phyloP scores from a whole-genome alignment of 2,888 invertebrate genomes.

The Aspidiotus rigidus region DNA sequence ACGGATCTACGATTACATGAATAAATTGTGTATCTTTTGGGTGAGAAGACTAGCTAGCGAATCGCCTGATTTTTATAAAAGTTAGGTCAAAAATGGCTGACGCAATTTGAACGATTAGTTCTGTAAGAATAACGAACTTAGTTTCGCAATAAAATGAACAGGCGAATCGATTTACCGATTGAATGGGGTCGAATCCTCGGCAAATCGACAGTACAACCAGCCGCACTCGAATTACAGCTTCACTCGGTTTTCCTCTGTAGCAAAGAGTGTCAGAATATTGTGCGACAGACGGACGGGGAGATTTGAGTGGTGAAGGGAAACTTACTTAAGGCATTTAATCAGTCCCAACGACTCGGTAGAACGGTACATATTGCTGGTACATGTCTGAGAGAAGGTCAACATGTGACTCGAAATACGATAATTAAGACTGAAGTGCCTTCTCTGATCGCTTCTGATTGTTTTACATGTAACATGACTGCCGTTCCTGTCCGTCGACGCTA shows the following conservation, averaged over 20 bases:
- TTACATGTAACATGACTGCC: slow-evolving; percentile 49
- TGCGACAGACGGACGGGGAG: too few species aligned
- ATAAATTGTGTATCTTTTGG: background rate
- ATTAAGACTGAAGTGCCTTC: slow-evolving; percentile 61
- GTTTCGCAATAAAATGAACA: too few species aligned
- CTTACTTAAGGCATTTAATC: slow-evolving; percentile 68
- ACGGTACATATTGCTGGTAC: slow-evolving; percentile 48
- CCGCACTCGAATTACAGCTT: too few species aligned
- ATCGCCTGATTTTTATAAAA: too few species aligned
- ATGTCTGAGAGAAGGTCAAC: slow-evolving; percentile 59
- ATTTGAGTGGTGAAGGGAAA: slow-evolving; percentile 6
- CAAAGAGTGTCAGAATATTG: too few species aligned
- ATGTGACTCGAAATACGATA: slow-evolving; percentile 62
- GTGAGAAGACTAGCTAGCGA: background rate
- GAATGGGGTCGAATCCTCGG: too few species aligned
- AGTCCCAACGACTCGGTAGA: slow-evolving; percentile 57
- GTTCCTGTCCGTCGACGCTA: slow-evolving; percentile 43
- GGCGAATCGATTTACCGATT: too few species aligned
- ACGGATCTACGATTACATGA: background rate
- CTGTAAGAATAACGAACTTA: too few species aligned
- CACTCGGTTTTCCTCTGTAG: too few species aligned
- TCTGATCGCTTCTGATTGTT: slow-evolving; percentile 51
- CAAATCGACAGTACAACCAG: too few species aligned
- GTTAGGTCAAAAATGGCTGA: too few species aligned
- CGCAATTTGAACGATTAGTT: too few species aligned